phyloP scores from a whole-genome alignment of 2,797 vertebrate species.

The Microchirus variegatus region DNA sequence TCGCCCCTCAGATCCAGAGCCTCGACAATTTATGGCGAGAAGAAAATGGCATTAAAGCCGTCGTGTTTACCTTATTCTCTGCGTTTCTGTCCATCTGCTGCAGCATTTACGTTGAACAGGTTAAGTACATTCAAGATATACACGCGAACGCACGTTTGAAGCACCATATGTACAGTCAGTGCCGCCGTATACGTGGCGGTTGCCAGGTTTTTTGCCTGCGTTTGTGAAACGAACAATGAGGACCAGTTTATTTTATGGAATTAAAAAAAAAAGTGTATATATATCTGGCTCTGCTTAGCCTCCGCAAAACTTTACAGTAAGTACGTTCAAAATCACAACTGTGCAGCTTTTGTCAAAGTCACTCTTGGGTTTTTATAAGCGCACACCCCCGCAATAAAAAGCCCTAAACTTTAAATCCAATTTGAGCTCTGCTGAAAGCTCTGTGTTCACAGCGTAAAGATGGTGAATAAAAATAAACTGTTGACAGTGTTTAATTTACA shows the following conservation, averaged over 20 bases:
- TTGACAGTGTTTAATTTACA: too few relatives aligned
- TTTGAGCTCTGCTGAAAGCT: conserved; percentile 2
- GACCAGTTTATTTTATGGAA: conserved; percentile 52
- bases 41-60: conserved; percentile 71
- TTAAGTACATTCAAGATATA: conserved; percentile 68
- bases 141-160: conserved; percentile 42
- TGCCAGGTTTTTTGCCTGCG: conserved; percentile 51
- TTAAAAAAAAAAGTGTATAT: conserved; percentile 37
- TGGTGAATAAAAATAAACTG: conserved; percentile 18
- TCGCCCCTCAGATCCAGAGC: conserved; percentile 75
- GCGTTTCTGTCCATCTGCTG: conserved; percentile 73
- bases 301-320: conserved; percentile 44
- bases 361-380: conserved; percentile 58
- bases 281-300: conserved; percentile 36
- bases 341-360: conserved; percentile 64
- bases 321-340: conserved; percentile 54
- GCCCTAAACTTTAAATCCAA: conserved; percentile 61
- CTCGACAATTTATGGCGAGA: conserved; percentile 66
- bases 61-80: conserved; percentile 73
- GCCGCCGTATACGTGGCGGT: conserved; percentile 39
- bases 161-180: conserved; percentile 76
- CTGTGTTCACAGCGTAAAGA: too few relatives aligned
- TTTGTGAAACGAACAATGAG: conserved; percentile 53
- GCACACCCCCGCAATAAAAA: conserved; percentile 47
- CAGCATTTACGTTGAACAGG: conserved; percentile 55